Evolutionary conservation across 1,140 invertebrate genomes (phyloP).

Genomic region (Leptinotarsa defecta): DNA sequence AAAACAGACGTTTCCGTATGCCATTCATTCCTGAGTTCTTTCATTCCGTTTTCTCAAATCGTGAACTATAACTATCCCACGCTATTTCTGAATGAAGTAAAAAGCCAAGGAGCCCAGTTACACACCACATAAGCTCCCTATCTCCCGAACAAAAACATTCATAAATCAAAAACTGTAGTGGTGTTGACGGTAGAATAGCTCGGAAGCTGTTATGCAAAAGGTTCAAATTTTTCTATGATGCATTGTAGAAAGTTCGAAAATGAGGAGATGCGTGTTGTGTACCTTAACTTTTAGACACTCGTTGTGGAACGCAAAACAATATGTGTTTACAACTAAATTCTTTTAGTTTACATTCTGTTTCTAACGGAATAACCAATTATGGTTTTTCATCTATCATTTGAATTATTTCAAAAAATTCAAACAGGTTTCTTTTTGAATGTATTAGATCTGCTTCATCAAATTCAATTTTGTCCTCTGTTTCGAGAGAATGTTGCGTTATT

Average conservation of each 20-base stretch:
- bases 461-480: too few relatives aligned
- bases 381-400: too few relatives aligned
- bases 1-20: background rate
- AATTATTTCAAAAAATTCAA: too few relatives aligned
- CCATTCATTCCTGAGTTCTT: background rate
- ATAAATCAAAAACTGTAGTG: constrained; percentile 24
- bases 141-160: constrained; percentile 16
- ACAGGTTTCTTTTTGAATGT: too few relatives aligned
- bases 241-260: background rate
- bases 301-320: too few relatives aligned
- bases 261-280: background rate
- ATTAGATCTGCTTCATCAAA: too few relatives aligned
- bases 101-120: constrained; percentile 25
- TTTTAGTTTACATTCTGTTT: too few relatives aligned
- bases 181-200: constrained; percentile 23
- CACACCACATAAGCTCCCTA: constrained; percentile 24
- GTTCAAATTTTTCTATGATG: background rate
- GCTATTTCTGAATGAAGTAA: constrained; percentile 20
- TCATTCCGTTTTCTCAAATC: background rate
- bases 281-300: too few relatives aligned
- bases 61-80: constrained; percentile 8
- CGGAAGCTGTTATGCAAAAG: constrained; percentile 1
- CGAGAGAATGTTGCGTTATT: too few relatives aligned
- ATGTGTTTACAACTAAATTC: too few relatives aligned
- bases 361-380: too few relatives aligned